Evolutionary conservation across 1,140 invertebrate genomes (phyloP).

Genomic region (Drosophila rufa): DNA sequence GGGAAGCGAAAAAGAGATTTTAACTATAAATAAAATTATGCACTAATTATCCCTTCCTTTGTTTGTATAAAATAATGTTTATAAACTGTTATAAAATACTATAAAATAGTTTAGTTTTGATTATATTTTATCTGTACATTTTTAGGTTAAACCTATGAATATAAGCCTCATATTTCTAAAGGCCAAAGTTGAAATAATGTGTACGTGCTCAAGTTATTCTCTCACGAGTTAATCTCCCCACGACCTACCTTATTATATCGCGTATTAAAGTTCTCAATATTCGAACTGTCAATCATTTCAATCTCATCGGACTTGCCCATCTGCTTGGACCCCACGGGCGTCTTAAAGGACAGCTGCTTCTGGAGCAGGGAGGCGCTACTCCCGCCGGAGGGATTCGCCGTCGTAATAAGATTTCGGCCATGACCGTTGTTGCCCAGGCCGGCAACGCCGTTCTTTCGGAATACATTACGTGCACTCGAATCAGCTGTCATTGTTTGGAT

Average conservation of each 20-base stretch:
- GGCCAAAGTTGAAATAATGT: neutral
- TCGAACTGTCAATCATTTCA: slow-evolving; percentile 74
- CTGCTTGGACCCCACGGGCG: slow-evolving; percentile 72
- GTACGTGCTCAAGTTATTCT: too few species aligned
- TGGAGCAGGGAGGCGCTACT: slow-evolving; percentile 73
- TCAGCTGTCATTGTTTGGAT: slow-evolving; percentile 61
- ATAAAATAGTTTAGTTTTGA: neutral
- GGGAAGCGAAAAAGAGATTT: too few species aligned
- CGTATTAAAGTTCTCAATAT: slow-evolving; percentile 60
- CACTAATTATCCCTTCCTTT: neutral
- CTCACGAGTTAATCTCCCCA: too few species aligned
- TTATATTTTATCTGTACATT: too few species aligned
- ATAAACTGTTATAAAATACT: neutral
- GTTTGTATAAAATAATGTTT: neutral
- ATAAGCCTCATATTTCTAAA: neutral
- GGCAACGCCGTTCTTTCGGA: slow-evolving; percentile 64
- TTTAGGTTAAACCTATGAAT: too few species aligned
- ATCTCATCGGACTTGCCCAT: slow-evolving; percentile 74
- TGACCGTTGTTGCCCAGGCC: slow-evolving; percentile 57
- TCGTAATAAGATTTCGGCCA: slow-evolving; percentile 69
- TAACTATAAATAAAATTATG: neutral
- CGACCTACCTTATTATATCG: slow-evolving; percentile 72
- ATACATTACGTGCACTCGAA: slow-evolving; percentile 69
- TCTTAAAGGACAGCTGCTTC: slow-evolving; percentile 78
- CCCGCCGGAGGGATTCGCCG: slow-evolving; percentile 75